Percentiles rank a stretch among this genome's conserved stretches.
Conservation (phyloP, 2,797 vertebrate species). For the Miichthys miiuy region DNA sequence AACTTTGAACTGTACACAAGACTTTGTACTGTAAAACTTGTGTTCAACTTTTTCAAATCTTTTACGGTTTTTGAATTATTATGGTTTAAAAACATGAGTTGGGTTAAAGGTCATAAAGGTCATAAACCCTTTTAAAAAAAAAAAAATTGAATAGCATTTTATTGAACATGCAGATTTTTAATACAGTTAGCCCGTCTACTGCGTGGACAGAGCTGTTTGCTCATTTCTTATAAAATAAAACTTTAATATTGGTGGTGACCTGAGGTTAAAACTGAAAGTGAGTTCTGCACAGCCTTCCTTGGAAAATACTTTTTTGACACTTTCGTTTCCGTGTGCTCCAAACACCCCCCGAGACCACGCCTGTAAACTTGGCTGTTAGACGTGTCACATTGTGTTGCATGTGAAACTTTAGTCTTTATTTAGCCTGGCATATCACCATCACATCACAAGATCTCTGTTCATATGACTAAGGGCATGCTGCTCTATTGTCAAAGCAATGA, state of each 20-base stretch:
- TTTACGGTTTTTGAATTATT: too few species aligned
- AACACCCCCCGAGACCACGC: conserved; percentile 28
- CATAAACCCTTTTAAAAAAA: too few species aligned
- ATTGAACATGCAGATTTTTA: too few species aligned
- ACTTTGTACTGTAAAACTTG: too few species aligned
- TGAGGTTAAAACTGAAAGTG: conserved; percentile 40
- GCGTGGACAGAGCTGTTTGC: background rate
- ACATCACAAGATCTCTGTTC: conserved; percentile 74
- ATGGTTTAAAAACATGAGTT: too few species aligned
- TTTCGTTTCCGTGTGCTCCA: conserved; percentile 22
- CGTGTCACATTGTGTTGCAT: conserved; percentile 69
- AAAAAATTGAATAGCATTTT: too few species aligned
- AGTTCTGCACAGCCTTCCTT: background rate
- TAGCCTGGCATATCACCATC: conserved; percentile 57
- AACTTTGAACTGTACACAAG: too few species aligned
- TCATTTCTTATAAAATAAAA: background rate
- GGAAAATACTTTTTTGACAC: background rate
- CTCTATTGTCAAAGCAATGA: conserved; percentile 68
- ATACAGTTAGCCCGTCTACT: too few species aligned
- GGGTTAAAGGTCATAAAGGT: too few species aligned
- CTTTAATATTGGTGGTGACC: background rate
- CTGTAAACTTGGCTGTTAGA: conserved; percentile 39
- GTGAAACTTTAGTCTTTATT: conserved; percentile 65
- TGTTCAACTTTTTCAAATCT: too few species aligned
- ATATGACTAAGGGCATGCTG: conserved; percentile 69